These are phyloP conservation scores for cattle (Bos taurus) DNA, from an alignment of 2,113 vertebrate genomes.

Conservation along the genomic window DNA sequence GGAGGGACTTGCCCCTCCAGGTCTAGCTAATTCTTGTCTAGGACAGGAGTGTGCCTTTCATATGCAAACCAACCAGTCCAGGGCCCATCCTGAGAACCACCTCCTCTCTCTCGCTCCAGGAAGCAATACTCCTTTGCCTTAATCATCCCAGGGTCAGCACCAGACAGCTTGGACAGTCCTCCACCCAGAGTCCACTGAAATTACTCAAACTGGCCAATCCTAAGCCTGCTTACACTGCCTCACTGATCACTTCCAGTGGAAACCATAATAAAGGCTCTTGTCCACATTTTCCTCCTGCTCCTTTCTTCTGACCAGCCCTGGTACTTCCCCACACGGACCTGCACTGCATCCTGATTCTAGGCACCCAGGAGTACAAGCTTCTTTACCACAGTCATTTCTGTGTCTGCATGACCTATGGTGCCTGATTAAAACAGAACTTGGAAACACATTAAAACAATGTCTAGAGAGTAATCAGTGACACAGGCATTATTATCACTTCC, in stretches of 20 bases:
- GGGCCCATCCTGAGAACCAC: neutral
- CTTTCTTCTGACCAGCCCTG: neutral
- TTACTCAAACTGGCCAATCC: neutral
- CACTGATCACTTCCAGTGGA: neutral
- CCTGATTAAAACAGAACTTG: neutral
- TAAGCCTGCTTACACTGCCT: neutral
- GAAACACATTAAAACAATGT: neutral
- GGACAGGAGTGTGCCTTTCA: too few relatives aligned
- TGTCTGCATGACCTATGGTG: neutral
- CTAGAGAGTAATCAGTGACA: neutral
- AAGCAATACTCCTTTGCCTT: neutral
- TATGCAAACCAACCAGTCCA: neutral
- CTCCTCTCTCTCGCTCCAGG: neutral
- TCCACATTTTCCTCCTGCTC: neutral
- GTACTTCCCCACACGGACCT: neutral
- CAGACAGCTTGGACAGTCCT: neutral
- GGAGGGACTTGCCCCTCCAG: neutral
- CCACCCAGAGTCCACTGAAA: neutral
- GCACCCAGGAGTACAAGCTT: neutral
- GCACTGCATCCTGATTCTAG: neutral
- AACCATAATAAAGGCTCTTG: too few relatives aligned
- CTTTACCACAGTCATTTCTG: neutral
- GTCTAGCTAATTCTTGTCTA: neutral
- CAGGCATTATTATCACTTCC: neutral
- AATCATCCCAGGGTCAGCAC: neutral